Evolutionary conservation across 2,888 invertebrate genomes (phyloP).

Genomic region (Cephus pygmeus): DNA sequence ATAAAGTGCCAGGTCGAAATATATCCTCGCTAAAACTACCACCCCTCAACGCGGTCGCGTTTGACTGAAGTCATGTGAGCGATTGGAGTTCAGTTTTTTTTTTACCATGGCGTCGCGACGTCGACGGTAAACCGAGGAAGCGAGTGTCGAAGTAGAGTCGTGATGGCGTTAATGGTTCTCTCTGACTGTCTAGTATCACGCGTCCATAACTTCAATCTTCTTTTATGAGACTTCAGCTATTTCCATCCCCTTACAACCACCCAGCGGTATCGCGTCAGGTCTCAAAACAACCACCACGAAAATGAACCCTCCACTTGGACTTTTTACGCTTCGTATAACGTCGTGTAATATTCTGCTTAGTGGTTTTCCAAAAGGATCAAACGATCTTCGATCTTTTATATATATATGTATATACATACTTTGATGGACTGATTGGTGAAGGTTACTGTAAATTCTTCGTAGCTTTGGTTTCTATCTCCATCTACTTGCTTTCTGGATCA

Average conservation of each 20-base stretch:
- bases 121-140: background rate
- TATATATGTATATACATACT: too few species aligned
- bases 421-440: too few species aligned
- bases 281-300: background rate
- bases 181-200: background rate
- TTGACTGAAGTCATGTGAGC: background rate
- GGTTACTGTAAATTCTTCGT: too few species aligned
- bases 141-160: background rate
- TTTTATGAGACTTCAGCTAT: background rate
- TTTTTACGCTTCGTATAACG: background rate
- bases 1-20: background rate
- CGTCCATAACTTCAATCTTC: background rate
- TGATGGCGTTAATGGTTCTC: constrained; percentile 1
- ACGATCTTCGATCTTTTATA: background rate
- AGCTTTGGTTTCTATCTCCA: background rate
- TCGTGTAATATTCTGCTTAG: background rate
- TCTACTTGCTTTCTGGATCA: background rate
- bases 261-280: background rate
- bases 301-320: background rate
- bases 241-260: background rate
- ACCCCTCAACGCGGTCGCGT: background rate
- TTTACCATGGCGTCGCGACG: background rate
- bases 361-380: background rate
- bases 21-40: background rate
- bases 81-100: background rate